Evolutionary conservation across 1,140 invertebrate genomes (phyloP), one percentile per base, ranked within the genome.

Genomic region (Monochamus saltuarius): DNA sequence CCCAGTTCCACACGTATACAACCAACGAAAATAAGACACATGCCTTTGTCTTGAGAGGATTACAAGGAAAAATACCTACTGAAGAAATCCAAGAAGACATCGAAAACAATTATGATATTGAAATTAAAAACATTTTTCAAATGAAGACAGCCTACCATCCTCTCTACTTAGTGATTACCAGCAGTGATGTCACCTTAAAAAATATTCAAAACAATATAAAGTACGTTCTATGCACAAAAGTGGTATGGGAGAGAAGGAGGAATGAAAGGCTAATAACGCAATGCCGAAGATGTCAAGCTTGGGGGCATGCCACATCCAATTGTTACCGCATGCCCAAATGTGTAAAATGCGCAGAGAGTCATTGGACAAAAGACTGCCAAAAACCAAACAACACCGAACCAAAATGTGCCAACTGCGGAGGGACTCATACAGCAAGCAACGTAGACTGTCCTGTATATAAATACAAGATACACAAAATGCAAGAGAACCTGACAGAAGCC

Each of bases 251-350:
- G 47, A 45, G 50, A 2, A 67, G 69, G 19, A 50, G 46, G 0
- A 69, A 64, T 2, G 70, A 64, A 49, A 69, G 52, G 38, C 49
- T 39, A 59, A 45, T 69, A 2, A 67, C 62, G 1, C 71, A 75
- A 49, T 75, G 70, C 42, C 69, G 72, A 14, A 65, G 60, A 10
- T 77, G 73, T 29, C 75, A 78, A 65, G 46, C 69, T 9, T 77
- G 67, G 69, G 71, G 72, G 13, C 70, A 77, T 53, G 69, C 72
- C 1, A 69, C 68, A 2, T 9, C 29, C 0, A 72, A 73, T 38
- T 77, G 75, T 35, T 61, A 60, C 22, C 58, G 35, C 34, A 58
- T 59, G 2, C 61, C 69, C 9, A 52, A n/a, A 8, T 75, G 74
- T 19, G 37, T 77, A 0, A 77, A 78, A 67, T 77, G 75, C 62